These are phyloP conservation scores for Ganaspis sp. DNA, from an alignment of 1,140 invertebrate genomes.

Conservation along the genomic window DNA sequence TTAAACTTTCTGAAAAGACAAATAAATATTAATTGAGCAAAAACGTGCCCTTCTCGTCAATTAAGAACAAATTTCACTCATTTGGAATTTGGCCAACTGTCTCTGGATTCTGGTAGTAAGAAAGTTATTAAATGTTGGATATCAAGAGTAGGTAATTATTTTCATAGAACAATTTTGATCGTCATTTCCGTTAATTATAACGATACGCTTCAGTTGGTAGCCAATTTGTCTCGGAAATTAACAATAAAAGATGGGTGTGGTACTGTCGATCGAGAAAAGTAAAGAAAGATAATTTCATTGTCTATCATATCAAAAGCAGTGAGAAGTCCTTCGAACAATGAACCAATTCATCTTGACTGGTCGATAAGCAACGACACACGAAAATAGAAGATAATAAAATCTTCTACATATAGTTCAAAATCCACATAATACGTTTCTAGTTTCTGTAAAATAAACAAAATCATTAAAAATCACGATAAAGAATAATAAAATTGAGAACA, in stretches of 20 bases:
- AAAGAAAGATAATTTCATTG: slow-evolving; percentile 48
- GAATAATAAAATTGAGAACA: no score
- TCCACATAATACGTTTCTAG: not conserved
- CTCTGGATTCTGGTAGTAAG: not conserved
- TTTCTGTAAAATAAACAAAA: no score
- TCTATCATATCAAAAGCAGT: slow-evolving; percentile 46
- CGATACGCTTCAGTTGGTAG: slow-evolving; percentile 35
- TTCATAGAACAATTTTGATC: not conserved
- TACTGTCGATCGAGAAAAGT: slow-evolving; percentile 36
- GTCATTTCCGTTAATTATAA: slow-evolving; percentile 8
- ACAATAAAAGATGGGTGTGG: slow-evolving; percentile 50
- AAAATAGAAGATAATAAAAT: not conserved
- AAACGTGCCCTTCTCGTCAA: no score
- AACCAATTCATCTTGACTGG: slow-evolving; percentile 35
- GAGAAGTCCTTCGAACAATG: slow-evolving; percentile 42
- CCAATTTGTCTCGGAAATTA: slow-evolving; percentile 59
- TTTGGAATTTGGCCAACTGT: not conserved
- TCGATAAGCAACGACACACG: not conserved
- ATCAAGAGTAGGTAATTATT: not conserved
- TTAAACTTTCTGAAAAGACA: no score
- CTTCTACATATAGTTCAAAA: not conserved
- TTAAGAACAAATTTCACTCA: no score
- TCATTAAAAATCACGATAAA: no score
- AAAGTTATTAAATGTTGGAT: not conserved
- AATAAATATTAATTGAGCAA: no score